Evolutionary conservation across 2,888 invertebrate genomes (phyloP).

Genomic region (Phymatocera aterrima): DNA sequence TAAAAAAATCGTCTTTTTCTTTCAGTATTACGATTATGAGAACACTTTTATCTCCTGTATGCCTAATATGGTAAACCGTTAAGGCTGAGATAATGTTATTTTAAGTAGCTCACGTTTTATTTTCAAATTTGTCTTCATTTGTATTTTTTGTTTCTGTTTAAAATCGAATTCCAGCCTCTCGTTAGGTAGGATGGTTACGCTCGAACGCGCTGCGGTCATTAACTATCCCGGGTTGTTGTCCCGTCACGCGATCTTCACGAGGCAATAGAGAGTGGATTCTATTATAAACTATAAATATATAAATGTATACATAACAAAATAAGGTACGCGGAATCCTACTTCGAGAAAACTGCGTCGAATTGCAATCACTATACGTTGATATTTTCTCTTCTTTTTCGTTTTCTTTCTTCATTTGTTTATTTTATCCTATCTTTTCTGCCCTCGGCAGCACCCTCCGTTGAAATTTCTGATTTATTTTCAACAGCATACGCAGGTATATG

Average conservation of each 20-base stretch:
- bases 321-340: not conserved
- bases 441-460: not conserved
- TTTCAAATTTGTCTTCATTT: not conserved
- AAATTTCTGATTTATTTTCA: slow-evolving; percentile 24
- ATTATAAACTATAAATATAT: not conserved
- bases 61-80: not conserved
- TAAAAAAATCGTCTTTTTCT: too few species aligned
- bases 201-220: slow-evolving; percentile 18
- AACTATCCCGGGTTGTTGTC: not conserved
- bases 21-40: too few species aligned
- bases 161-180: slow-evolving; percentile 1
- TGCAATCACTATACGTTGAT: slow-evolving; percentile 11
- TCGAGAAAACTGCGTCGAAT: not conserved
- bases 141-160: not conserved
- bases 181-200: slow-evolving; percentile 14
- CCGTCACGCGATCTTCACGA: slow-evolving; percentile 26
- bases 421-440: not conserved
- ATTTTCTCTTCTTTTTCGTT: not conserved
- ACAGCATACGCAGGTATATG: not conserved
- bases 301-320: not conserved
- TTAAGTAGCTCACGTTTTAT: not conserved
- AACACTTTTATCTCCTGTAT: too few species aligned
- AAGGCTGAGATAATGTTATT: not conserved
- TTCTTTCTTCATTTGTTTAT: not conserved
- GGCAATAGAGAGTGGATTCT: not conserved